phyloP scores from a whole-genome alignment of 1,140 invertebrate genomes.

The Neodiprion lecontei region DNA sequence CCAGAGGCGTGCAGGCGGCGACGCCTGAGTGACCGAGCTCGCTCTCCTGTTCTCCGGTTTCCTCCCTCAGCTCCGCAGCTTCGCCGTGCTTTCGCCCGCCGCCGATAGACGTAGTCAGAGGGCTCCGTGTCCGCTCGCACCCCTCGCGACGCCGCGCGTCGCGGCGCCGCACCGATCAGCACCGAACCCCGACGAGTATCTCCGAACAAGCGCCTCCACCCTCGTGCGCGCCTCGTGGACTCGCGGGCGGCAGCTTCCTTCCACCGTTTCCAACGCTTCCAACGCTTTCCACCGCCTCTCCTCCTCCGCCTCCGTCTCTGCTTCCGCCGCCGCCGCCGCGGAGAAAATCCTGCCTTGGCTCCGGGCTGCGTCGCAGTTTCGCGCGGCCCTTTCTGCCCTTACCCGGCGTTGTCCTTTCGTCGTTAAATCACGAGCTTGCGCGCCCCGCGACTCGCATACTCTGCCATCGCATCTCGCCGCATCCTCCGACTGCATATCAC shows the following conservation, averaged over 20 bases:
- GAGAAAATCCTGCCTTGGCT: neutral
- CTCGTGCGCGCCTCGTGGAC: constrained; percentile 51
- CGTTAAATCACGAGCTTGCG: constrained; percentile 3
- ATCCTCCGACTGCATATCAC: too few species aligned
- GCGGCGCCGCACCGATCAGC: neutral
- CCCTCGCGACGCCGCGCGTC: neutral
- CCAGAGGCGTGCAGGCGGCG: constrained; percentile 43
- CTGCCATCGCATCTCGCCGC: neutral
- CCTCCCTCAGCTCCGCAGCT: constrained; percentile 21
- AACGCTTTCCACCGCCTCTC: neutral
- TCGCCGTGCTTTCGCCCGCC: constrained; percentile 20
- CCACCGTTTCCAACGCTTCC: constrained; percentile 4
- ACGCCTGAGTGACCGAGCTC: constrained; percentile 56
- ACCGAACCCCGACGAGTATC: neutral
- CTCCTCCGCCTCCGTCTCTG: neutral
- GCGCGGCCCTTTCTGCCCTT: constrained; percentile 15
- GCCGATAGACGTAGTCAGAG: neutral
- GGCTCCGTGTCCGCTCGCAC: neutral
- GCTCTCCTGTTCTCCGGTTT: constrained; percentile 46
- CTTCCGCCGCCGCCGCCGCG: neutral
- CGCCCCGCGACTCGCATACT: neutral
- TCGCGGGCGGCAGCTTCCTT: constrained; percentile 21
- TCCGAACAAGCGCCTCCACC: constrained; percentile 32
- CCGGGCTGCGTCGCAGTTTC: constrained; percentile 28
- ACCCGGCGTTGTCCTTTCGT: neutral